Base-by-base conservation (phyloP, 2,888 invertebrate genomes). In the Pollenia griseotomentosa region DNA sequence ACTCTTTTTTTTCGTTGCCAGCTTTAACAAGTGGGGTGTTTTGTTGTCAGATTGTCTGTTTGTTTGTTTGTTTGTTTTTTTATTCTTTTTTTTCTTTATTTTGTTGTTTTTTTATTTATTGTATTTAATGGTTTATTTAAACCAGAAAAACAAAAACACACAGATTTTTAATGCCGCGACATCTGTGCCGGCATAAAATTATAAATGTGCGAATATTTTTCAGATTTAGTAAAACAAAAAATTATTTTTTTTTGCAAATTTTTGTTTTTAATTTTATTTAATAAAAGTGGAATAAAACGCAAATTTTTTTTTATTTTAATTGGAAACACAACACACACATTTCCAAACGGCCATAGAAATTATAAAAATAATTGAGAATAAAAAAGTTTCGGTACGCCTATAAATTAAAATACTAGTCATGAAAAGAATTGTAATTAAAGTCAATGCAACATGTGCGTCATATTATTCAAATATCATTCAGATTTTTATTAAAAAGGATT, bases 121-220 rank as follows among this genome's bases (percentile, higher is more conserved):
- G 33, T 77, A 33, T 79, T 79, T 68, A 33, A 44, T 75, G 66
- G 46, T 48, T 66, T 81, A 68, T 75, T 70, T 53, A 70, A 75
- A 70, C 23, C 46, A 61, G 40, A 44, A 53, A 68, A 66, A 59
- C n/a, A 82, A 66, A n/a, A 74, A 59, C 48, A 51, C 23, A 73
- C 19, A 5, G 51, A 51, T 71, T 73, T 74, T 75, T 44, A 48
- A 68, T 66, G 65, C 53, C 59, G 73, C 77, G 53, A 82, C 81
- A 78, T 82, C 77, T 82, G 85, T 61, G 59, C 55, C 77, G 77
- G 71, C 46, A 59, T 46, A 65, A 65, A 77, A 44, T 77, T 75
- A 70, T 53, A 83, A 75, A 65, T 66, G 19, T 44, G 61, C 42
- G 70, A 77, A 77, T 44, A 40, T 19, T 53, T n/a, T 68, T 66